A percentile compares a stretch with the other conserved stretches of the same genome.
Evolutionary conservation across 2,888 invertebrate species (phyloP).

Genomic region (Amphipyra tragopoginis): DNA sequence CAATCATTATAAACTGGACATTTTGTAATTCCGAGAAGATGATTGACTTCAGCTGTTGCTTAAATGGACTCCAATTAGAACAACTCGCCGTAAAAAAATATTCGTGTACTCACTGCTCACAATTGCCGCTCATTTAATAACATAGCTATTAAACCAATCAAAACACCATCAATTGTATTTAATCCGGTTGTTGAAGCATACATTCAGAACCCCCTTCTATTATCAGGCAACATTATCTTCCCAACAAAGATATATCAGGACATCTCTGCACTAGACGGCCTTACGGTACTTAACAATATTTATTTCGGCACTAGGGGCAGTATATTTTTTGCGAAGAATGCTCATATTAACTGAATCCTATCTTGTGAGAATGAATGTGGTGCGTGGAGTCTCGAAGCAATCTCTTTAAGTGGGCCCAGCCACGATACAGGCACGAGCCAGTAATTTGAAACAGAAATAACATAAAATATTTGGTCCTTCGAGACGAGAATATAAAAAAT

Average conservation of each 20-base stretch:
- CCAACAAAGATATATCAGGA: constrained; percentile 53
- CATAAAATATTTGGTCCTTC: constrained; percentile 24
- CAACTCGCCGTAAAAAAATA: too few relatives aligned
- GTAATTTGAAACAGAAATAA: constrained; percentile 28
- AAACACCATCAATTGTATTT: constrained; percentile 38
- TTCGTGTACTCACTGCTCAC: neutral
- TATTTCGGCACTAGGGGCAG: constrained; percentile 77
- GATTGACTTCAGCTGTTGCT: too few relatives aligned
- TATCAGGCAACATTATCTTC: constrained; percentile 55
- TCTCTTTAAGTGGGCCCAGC: constrained; percentile 82
- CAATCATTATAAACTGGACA: too few relatives aligned
- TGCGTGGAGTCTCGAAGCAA: constrained; percentile 77
- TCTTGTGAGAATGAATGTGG: constrained; percentile 73
- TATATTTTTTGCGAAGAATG: constrained; percentile 76
- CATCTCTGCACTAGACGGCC: constrained; percentile 61
- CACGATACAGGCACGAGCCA: constrained; percentile 42
- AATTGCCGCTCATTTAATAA: constrained; percentile 22
- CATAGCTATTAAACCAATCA: constrained; percentile 25
- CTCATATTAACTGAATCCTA: constrained; percentile 81
- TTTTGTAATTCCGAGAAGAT: too few relatives aligned
- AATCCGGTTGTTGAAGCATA: constrained; percentile 25
- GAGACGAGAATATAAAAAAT: constrained; percentile 18
- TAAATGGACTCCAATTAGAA: too few relatives aligned
- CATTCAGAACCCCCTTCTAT: constrained; percentile 38
- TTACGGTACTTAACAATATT: constrained; percentile 77